These are phyloP conservation scores for Gambusia affinis DNA, from an alignment of 2,113 vertebrate species.

Conservation along the genomic window DNA sequence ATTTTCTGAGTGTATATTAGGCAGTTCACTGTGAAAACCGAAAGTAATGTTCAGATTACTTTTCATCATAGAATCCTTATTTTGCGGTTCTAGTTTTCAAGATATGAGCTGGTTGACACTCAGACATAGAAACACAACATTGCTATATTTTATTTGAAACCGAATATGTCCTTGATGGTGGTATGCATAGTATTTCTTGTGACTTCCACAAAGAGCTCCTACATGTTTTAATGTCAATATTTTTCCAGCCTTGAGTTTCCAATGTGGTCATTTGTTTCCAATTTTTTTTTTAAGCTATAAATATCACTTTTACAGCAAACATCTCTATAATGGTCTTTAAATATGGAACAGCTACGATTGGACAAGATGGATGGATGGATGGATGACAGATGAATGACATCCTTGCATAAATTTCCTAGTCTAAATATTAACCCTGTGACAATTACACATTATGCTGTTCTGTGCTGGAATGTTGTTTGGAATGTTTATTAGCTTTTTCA, in stretches of 20 bases:
- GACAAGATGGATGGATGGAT: no score
- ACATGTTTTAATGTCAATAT: no score
- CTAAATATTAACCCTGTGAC: no score
- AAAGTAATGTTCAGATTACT: slow-evolving; percentile 23
- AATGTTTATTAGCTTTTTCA: slow-evolving; percentile 26
- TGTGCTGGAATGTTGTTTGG: slow-evolving; percentile 62
- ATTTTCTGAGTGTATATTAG: slow-evolving; percentile 45
- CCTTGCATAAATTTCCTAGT: no score
- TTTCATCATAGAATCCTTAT: slow-evolving; percentile 17
- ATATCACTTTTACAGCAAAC: no score
- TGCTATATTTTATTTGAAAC: slow-evolving; percentile 17
- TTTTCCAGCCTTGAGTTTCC: neutral
- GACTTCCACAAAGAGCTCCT: neutral
- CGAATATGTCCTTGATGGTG: slow-evolving; percentile 21
- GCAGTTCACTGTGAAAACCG: slow-evolving; percentile 34
- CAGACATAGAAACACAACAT: slow-evolving; percentile 6
- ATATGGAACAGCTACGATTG: no score
- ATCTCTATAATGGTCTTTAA: no score
- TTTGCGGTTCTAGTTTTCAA: slow-evolving; percentile 7
- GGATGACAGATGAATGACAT: no score
- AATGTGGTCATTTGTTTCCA: no score
- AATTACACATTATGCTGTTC: slow-evolving; percentile 22
- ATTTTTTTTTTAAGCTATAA: no score
- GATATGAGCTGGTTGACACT: slow-evolving; percentile 15
- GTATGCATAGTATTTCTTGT: slow-evolving; percentile 10